These are phyloP conservation scores for Thalassoma bifasciatum DNA, from an alignment of 2,113 vertebrate genomes.

Conservation along the genomic window DNA sequence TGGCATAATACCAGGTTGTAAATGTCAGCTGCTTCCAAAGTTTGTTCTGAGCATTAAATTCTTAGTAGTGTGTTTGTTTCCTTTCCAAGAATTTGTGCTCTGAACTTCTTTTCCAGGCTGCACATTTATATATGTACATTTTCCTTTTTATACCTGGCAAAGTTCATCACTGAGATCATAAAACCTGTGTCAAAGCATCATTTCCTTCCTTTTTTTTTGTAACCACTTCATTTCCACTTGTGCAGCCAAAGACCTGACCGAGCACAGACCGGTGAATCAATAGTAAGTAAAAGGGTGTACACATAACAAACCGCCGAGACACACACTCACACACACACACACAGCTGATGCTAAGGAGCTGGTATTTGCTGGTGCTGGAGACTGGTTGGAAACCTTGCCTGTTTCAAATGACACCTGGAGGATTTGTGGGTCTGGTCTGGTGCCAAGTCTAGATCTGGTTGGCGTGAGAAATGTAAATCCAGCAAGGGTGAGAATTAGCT, in stretches of 20 bases:
- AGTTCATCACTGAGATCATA: neutral
- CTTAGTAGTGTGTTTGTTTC: neutral
- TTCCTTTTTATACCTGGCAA: neutral
- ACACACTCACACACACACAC: slow-evolving; percentile 1
- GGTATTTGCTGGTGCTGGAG: slow-evolving; percentile 17
- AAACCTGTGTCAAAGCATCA: neutral
- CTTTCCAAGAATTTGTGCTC: neutral
- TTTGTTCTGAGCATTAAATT: neutral
- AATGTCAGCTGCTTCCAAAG: too few species aligned
- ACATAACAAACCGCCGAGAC: slow-evolving; percentile 47
- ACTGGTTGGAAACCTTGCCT: slow-evolving; percentile 40
- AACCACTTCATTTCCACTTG: slow-evolving; percentile 47
- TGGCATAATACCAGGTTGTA: too few species aligned
- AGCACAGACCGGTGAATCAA: slow-evolving; percentile 64
- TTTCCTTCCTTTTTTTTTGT: slow-evolving; percentile 6
- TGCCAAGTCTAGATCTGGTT: slow-evolving; percentile 50
- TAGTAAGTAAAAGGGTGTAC: slow-evolving; percentile 64
- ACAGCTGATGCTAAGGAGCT: slow-evolving; percentile 33
- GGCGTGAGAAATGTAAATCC: slow-evolving; percentile 8
- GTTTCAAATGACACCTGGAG: slow-evolving; percentile 56
- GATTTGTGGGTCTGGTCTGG: slow-evolving; percentile 47
- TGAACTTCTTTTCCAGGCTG: slow-evolving; percentile 5
- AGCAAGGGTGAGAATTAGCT: neutral
- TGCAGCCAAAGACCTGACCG: slow-evolving; percentile 53
- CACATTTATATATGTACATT: neutral